Percentiles rank a stretch among this genome's conserved stretches.
Evolutionary conservation across 2,113 vertebrate species (phyloP).

Genomic region (Pseudopipra pipra): DNA sequence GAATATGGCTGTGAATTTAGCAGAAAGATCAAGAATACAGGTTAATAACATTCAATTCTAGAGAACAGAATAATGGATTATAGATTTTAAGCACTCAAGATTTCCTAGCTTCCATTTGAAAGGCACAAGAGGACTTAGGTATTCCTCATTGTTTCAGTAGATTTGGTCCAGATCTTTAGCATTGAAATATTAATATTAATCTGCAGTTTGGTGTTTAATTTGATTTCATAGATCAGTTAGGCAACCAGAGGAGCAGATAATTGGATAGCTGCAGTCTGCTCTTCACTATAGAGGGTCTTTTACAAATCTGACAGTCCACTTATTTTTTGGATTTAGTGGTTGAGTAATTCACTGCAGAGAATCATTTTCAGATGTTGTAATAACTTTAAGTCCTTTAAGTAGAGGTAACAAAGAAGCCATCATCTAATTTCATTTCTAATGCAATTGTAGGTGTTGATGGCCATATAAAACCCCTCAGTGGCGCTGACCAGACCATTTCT

Average conservation of each 20-base stretch:
- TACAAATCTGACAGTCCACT: conserved; percentile 12
- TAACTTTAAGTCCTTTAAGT: conserved; percentile 4
- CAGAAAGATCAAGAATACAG: not conserved
- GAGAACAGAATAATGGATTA: not conserved
- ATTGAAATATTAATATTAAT: conserved; percentile 3
- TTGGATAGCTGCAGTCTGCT: not conserved
- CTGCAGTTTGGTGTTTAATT: conserved; percentile 35
- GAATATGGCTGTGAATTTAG: not conserved
- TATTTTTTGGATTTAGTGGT: conserved; percentile 24
- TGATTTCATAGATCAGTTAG: conserved; percentile 58
- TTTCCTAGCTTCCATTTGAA: not conserved
- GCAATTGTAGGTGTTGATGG: not conserved
- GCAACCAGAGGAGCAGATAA: conserved; percentile 42
- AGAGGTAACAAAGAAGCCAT: not conserved
- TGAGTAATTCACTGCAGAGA: conserved; percentile 10
- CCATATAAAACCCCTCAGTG: not conserved
- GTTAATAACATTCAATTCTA: not conserved
- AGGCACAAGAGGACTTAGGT: not conserved
- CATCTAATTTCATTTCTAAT: not conserved
- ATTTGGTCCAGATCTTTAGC: conserved; percentile 11
- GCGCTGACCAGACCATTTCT: not conserved
- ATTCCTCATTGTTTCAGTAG: conserved; percentile 17
- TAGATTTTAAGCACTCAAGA: not conserved
- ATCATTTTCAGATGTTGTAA: conserved; percentile 1
- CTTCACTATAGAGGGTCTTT: not conserved